Conservation (phyloP, 2,797 vertebrate genomes). For the Thamnophis elegans region DNA sequence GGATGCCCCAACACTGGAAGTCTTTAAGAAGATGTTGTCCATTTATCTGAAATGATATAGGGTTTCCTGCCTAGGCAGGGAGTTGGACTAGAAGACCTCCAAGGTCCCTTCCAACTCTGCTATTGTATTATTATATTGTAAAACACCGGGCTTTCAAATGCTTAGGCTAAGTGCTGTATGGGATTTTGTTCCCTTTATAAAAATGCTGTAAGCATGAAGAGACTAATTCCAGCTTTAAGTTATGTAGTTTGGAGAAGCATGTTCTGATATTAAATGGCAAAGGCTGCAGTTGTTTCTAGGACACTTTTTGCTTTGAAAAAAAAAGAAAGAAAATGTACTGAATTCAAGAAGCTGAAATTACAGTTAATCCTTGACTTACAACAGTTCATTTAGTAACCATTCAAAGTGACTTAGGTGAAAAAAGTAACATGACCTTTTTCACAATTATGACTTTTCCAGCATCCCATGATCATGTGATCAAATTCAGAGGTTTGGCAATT, state of each 20-base stretch:
- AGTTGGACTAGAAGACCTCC: too few species aligned
- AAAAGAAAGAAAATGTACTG: constrained; percentile 29
- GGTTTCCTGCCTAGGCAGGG: too few species aligned
- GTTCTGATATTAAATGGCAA: constrained; percentile 35
- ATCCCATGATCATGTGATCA: too few species aligned
- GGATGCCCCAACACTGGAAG: too few species aligned
- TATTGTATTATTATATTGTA: constrained; percentile 13
- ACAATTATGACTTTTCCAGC: too few species aligned
- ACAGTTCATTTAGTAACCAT: too few species aligned
- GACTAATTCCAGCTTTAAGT: constrained; percentile 52
- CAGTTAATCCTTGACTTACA: not conserved
- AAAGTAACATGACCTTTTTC: too few species aligned
- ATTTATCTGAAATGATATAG: too few species aligned
- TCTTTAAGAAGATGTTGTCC: too few species aligned
- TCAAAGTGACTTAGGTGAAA: too few species aligned
- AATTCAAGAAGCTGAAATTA: constrained; percentile 40
- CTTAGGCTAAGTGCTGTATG: constrained; percentile 42
- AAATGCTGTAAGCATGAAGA: constrained; percentile 53
- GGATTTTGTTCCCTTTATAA: constrained; percentile 50
- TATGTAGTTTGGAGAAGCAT: constrained; percentile 42
- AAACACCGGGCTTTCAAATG: constrained; percentile 52
- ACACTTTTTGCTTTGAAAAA: constrained; percentile 26
- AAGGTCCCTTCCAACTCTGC: too few species aligned
- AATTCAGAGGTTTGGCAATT: too few species aligned
- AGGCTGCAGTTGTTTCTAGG: constrained; percentile 39